Evolutionary conservation across 2,888 invertebrate genomes (phyloP).

Genomic region (Nephrotoma flavescens): DNA sequence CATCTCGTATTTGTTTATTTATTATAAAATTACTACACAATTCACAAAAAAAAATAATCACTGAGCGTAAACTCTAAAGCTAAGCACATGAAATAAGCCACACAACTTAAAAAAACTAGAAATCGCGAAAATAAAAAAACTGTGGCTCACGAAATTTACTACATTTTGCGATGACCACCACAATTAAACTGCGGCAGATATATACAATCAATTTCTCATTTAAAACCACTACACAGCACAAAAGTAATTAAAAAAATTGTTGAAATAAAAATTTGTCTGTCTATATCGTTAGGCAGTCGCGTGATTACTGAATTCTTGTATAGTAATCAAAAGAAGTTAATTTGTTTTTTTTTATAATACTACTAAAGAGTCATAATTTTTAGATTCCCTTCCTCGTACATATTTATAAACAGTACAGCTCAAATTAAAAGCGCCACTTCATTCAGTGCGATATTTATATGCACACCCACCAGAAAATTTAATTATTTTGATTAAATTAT

Average conservation of each 20-base stretch:
- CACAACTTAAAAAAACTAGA: background rate
- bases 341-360: background rate
- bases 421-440: background rate
- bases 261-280: background rate
- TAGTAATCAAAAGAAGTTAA: background rate
- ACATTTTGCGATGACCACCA: background rate
- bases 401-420: background rate
- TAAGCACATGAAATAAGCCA: background rate
- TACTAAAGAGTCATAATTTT: background rate
- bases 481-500: too few relatives aligned
- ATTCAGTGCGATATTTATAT: background rate
- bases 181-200: background rate
- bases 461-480: too few relatives aligned
- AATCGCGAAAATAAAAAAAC: background rate
- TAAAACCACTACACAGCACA: background rate
- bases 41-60: background rate
- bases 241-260: background rate
- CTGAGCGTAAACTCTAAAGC: background rate
- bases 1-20: background rate
- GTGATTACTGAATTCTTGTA: background rate
- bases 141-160: background rate
- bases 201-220: too few relatives aligned
- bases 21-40: background rate
- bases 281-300: background rate
- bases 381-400: background rate